Conservation (phyloP, 2,797 vertebrate genomes). For the Trachops cirrhosus region DNA sequence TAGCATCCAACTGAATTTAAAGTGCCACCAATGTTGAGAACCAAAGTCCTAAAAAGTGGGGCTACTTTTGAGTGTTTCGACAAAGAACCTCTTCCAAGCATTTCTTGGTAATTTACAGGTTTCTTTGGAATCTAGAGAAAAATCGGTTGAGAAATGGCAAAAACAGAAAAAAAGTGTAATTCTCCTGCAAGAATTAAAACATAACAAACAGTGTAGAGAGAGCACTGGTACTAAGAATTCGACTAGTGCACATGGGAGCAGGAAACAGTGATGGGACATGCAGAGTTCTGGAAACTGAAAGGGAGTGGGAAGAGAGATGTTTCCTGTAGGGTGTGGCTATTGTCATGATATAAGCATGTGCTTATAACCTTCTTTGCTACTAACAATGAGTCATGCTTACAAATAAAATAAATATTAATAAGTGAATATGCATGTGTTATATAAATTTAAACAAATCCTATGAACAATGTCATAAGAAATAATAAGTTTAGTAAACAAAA, state of each 20-base stretch:
- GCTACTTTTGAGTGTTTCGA: neutral
- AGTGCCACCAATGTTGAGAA: neutral
- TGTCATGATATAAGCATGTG: neutral
- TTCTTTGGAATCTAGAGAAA: neutral
- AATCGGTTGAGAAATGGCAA: neutral
- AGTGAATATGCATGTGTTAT: neutral
- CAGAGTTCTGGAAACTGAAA: neutral
- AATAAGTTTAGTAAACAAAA: neutral
- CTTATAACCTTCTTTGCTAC: neutral
- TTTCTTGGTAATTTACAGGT: neutral
- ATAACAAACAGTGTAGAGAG: neutral
- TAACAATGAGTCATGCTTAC: neutral
- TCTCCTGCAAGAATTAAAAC: neutral
- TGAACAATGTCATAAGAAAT: neutral
- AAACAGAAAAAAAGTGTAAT: neutral
- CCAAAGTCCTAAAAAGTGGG: neutral
- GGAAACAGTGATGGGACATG: neutral
- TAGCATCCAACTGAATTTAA: neutral
- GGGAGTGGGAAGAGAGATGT: neutral
- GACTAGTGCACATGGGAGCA: neutral
- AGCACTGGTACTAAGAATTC: neutral
- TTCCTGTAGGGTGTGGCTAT: neutral
- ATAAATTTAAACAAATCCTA: neutral
- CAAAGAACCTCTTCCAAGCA: neutral
- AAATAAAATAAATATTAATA: conserved; percentile 16